These are phyloP conservation scores for Lynx canadensis DNA, from an alignment of 2,113 vertebrate genomes.

Conservation along the genomic window DNA sequence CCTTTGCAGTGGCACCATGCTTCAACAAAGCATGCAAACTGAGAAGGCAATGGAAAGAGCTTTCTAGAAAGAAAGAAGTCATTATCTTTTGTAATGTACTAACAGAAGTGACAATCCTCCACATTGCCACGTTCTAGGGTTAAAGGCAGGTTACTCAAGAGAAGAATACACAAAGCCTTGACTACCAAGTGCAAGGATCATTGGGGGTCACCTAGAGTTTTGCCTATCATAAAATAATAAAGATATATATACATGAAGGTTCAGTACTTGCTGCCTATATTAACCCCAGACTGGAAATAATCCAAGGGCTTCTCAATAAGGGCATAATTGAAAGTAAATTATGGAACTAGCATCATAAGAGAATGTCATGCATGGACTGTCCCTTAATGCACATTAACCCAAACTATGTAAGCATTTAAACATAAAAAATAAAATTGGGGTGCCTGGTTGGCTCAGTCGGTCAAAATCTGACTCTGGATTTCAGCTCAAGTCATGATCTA, in stretches of 20 bases:
- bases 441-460: background rate
- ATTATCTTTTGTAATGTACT: background rate
- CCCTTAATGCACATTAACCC: no score
- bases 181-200: background rate
- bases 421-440: background rate
- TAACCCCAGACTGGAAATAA: background rate
- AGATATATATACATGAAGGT: background rate
- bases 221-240: background rate
- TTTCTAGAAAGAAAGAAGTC: background rate
- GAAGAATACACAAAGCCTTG: no score
- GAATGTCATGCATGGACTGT: background rate
- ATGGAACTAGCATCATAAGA: background rate
- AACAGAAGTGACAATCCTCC: background rate
- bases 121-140: background rate
- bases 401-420: background rate
- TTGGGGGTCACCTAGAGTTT: rapidly evolving
- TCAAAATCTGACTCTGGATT: background rate
- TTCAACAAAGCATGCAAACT: background rate
- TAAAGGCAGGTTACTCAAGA: background rate
- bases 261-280: background rate
- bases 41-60: background rate
- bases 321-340: background rate
- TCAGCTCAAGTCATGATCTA: background rate
- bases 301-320: background rate
- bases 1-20: background rate